Evolutionary conservation across 2,888 invertebrate genomes (phyloP), one percentile per base, ranked within the genome.

Genomic region (Aromia moschata): DNA sequence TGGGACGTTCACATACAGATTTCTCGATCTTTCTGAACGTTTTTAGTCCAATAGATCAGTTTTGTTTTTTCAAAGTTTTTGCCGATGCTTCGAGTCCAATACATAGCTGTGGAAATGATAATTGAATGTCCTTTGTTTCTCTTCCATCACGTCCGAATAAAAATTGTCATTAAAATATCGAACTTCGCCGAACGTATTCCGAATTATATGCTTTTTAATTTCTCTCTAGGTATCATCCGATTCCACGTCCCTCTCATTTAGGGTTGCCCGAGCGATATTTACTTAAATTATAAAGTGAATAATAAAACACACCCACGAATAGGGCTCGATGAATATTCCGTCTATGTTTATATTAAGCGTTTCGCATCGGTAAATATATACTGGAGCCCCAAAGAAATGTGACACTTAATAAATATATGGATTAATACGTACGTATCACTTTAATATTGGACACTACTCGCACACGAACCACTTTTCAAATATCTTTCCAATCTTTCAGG

Each of bases 211-310:
- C 25, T 25, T 25, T 25, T 25, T 25, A 25, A 25, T 25, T 25
- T 25, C 7, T 7, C 25, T 7, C 25, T 7, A 3, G 25, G 25
- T 7, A 3, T 5, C 7, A 25, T 25, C 25, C 25, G 25, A 25
- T 25, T 25, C 3, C 25, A 5, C 7, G n/a, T 25, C 5, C 33
- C 10, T 10, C 11, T 5, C 5, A 33, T 33, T 10, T 33, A 5
- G 5, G 4, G 25, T 25, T 25, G 5, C n/a, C 33, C 33, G n/a
- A 2, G 5, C 33, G n/a, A 33, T 33, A 11, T 33, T 33, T 33
- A 33, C 33, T 33, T 11, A 33, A 33, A 33, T 33, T 10, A 33
- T 33, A 33, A 33, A 33, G 33, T 33, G 33, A 33, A 33, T 33
- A 33, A 33, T 33, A 33, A 33, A n/a, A 33, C 10, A 33, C n/a